Percentiles rank a stretch among this genome's conserved stretches.
Evolutionary conservation across 2,888 invertebrate species (phyloP).

Genomic region (Stegophylla sp.): DNA sequence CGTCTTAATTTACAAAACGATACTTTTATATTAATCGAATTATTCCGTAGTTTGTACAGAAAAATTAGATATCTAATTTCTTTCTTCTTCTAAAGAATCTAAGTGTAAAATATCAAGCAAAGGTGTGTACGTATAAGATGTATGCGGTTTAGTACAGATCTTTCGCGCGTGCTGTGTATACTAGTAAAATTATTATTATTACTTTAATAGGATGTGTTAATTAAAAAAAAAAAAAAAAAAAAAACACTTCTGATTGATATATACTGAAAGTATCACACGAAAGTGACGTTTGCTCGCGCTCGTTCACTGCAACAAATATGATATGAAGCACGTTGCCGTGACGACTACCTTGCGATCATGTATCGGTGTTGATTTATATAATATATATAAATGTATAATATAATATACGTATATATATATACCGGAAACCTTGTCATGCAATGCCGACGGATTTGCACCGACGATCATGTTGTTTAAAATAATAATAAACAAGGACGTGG

Average conservation of each 20-base stretch:
- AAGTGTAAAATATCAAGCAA: too few species aligned
- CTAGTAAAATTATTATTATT: neutral
- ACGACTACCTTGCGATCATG: constrained; percentile 44
- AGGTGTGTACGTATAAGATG: too few species aligned
- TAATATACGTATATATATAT: constrained; percentile 8
- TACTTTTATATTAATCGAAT: too few species aligned
- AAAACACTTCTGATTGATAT: constrained; percentile 38
- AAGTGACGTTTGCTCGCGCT: constrained; percentile 31
- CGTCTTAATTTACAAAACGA: too few species aligned
- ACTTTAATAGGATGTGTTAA: constrained; percentile 51
- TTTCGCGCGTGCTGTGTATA: neutral
- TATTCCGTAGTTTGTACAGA: too few species aligned
- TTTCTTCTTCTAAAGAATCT: too few species aligned
- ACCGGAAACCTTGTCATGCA: constrained; percentile 44
- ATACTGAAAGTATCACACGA: constrained; percentile 32
- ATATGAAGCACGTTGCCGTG: neutral
- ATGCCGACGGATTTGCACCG: constrained; percentile 20
- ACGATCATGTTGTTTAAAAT: constrained; percentile 13
- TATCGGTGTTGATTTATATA: constrained; percentile 15
- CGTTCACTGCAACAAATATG: neutral
- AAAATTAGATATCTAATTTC: too few species aligned
- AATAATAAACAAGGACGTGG: constrained; percentile 17
- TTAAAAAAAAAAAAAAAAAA: too few species aligned
- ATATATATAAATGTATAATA: too few species aligned
- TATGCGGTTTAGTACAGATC: too few species aligned